These are phyloP conservation scores for Chelonoidis abingdonii DNA, from an alignment of 2,113 vertebrate species.

Conservation along the genomic window DNA sequence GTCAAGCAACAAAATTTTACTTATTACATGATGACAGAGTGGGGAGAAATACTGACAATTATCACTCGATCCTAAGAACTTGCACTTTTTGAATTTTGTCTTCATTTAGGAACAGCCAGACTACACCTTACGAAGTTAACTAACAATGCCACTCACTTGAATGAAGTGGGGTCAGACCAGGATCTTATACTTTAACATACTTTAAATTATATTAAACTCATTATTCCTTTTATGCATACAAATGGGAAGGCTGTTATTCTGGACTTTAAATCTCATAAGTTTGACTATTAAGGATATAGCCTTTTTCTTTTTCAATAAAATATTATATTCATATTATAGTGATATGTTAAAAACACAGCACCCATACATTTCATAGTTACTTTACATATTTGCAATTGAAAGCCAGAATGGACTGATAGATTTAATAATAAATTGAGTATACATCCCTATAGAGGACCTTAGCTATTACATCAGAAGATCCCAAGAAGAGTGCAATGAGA, in stretches of 20 bases:
- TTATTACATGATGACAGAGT: background rate
- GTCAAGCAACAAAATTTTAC: background rate
- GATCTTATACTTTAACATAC: background rate
- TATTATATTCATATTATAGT: background rate
- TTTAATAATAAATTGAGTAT: background rate
- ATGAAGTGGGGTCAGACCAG: accelerated
- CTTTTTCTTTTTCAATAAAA: background rate
- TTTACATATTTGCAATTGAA: background rate
- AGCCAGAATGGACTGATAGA: background rate
- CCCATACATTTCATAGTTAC: background rate
- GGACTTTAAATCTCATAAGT: background rate
- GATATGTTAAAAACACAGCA: background rate
- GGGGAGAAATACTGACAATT: accelerated
- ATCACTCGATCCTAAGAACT: background rate
- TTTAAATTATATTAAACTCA: background rate
- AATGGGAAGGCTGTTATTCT: background rate
- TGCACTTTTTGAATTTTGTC: background rate
- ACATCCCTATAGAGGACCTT: background rate
- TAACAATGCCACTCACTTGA: background rate
- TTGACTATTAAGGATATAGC: background rate
- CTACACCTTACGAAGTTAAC: accelerated
- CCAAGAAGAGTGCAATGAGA: accelerated
- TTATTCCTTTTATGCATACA: background rate
- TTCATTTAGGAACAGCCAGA: accelerated
- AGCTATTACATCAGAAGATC: background rate